A percentile compares a stretch with the other conserved stretches of the same genome.
phyloP scores from a whole-genome alignment of 2,113 vertebrate species.

The Gulo gulo region DNA sequence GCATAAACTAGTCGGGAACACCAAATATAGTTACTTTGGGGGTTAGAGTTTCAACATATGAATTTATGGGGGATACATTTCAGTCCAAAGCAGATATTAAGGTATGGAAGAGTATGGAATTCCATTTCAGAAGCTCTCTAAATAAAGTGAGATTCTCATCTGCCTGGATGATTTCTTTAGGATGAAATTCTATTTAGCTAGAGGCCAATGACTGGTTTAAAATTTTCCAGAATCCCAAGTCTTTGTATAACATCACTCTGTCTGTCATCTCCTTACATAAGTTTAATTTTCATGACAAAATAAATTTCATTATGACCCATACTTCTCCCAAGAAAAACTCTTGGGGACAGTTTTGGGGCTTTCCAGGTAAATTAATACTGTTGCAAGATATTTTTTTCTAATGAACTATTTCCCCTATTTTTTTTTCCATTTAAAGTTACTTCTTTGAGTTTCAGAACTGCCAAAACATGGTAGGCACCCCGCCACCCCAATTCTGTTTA shows the following conservation, averaged over 20 bases:
- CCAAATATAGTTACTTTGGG: background rate
- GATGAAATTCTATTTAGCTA: background rate
- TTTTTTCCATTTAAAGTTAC: background rate
- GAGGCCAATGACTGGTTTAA: background rate
- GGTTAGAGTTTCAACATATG: background rate
- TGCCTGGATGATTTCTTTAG: background rate
- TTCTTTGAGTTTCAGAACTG: constrained; percentile 26
- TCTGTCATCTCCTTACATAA: background rate
- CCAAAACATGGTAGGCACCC: background rate
- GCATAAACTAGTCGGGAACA: background rate
- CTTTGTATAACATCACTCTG: background rate
- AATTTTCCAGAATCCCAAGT: background rate
- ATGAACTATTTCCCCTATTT: background rate
- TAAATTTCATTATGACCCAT: constrained; percentile 53
- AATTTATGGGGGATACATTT: background rate
- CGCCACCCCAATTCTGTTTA: background rate
- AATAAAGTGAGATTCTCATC: background rate
- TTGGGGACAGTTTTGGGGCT: constrained; percentile 56
- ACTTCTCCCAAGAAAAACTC: constrained; percentile 50
- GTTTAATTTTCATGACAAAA: constrained; percentile 55
- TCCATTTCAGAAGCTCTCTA: constrained; percentile 28
- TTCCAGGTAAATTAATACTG: constrained; percentile 56
- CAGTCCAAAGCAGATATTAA: background rate
- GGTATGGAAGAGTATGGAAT: background rate
- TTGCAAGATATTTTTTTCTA: constrained; percentile 20